Evolutionary conservation across 2,797 vertebrate genomes (phyloP).

Genomic region (Chelon labrosus): DNA sequence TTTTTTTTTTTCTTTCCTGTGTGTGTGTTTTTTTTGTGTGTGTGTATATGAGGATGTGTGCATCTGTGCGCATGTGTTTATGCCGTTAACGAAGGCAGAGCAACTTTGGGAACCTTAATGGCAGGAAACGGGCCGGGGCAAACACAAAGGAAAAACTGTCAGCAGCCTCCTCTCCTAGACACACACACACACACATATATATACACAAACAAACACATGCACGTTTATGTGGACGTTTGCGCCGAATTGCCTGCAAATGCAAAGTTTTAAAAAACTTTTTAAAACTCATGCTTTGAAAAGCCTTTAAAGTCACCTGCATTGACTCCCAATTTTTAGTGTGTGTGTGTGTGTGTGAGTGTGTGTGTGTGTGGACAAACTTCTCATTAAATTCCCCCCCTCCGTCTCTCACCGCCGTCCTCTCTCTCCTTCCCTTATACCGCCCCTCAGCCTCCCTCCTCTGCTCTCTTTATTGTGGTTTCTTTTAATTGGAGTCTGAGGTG

Average conservation of each 20-base stretch:
- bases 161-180: constrained; percentile 39
- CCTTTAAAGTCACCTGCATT: constrained; percentile 6
- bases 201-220: not conserved
- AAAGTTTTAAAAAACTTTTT: not conserved
- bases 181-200: constrained; percentile 18
- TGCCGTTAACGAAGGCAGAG: constrained; percentile 59
- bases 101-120: constrained; percentile 69
- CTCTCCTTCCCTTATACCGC: constrained; percentile 39
- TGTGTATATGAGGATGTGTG: constrained; percentile 18
- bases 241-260: not conserved
- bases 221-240: not conserved
- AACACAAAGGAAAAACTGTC: constrained; percentile 77
- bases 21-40: constrained; percentile 1
- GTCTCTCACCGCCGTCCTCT: constrained; percentile 13
- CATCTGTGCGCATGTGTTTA: constrained; percentile 6
- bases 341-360: constrained; percentile 8
- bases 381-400: constrained; percentile 63
- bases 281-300: not conserved
- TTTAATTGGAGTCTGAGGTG: constrained; percentile 82
- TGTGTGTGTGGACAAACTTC: constrained; percentile 41
- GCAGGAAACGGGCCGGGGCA: constrained; percentile 77
- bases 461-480: constrained; percentile 72
- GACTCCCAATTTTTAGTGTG: not conserved
- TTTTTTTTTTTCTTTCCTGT: not conserved
- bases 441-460: constrained; percentile 45